Conservation (phyloP, 1,140 invertebrate genomes). For the Pomacea maculata region DNA sequence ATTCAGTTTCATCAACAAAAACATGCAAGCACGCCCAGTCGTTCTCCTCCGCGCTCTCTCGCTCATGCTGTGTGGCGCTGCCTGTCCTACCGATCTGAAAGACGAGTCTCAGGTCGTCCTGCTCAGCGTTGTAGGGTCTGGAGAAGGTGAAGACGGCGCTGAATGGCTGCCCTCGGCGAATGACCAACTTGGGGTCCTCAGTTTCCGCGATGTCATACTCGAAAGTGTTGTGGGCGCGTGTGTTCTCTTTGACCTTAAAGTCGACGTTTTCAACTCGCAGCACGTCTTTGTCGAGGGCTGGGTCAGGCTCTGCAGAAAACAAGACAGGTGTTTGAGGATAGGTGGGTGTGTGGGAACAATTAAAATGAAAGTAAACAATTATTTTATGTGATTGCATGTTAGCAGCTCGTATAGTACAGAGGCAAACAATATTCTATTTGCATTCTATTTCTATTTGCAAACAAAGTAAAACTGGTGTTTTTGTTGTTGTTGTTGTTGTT, state of each 20-base stretch:
- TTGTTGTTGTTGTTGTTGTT: no score
- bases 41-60: not conserved
- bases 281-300: slow-evolving; percentile 14
- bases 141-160: slow-evolving; percentile 31
- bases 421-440: no score
- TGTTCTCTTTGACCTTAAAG: slow-evolving; percentile 34
- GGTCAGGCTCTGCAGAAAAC: slow-evolving; percentile 5
- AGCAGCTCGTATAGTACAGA: no score
- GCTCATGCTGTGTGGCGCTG: not conserved
- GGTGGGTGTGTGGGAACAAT: no score
- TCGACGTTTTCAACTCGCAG: slow-evolving; percentile 30
- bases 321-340: no score
- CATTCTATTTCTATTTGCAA: no score
- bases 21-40: not conserved
- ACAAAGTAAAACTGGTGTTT: no score
- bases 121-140: slow-evolving; percentile 25
- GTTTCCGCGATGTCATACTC: slow-evolving; percentile 36
- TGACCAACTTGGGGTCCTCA: slow-evolving; percentile 31
- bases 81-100: slow-evolving; percentile 36
- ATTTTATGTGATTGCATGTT: no score
- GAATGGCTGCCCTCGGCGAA: slow-evolving; percentile 41
- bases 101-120: slow-evolving; percentile 36
- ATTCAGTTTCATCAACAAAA: not conserved
- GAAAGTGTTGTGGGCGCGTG: slow-evolving; percentile 29
- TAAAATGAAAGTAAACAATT: no score